Percentiles rank a stretch among this genome's conserved stretches.
Evolutionary conservation across 2,797 vertebrate species (phyloP).

Genomic region (Alosa sapidissima): DNA sequence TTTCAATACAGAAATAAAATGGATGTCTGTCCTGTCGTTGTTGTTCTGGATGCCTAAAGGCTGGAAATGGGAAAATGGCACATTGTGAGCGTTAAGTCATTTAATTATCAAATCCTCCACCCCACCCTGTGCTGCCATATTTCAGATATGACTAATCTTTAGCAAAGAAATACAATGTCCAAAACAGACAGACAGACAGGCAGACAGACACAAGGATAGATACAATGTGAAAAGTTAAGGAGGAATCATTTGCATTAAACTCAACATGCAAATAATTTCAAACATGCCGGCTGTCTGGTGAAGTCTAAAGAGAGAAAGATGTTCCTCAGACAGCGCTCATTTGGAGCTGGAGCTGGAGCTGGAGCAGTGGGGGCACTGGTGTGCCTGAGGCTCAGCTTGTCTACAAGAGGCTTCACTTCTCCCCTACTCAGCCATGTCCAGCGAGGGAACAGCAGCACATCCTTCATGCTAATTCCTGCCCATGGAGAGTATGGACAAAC

Average conservation of each 20-base stretch:
- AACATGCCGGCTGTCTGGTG: background rate
- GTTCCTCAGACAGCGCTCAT: background rate
- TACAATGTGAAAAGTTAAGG: background rate
- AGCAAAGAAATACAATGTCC: background rate
- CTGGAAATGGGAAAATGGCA: background rate
- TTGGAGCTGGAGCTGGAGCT: background rate
- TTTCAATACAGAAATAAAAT: background rate
- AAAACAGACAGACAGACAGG: background rate
- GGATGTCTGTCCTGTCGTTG: background rate
- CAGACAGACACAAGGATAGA: background rate
- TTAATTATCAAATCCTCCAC: background rate
- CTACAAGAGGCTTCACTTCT: background rate
- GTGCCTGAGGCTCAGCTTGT: background rate
- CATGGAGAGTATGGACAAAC: background rate
- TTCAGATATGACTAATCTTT: background rate
- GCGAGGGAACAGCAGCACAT: background rate
- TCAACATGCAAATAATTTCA: background rate
- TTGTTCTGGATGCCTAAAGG: constrained; percentile 1
- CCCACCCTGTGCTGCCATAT: background rate
- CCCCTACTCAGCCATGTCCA: background rate
- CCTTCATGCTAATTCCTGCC: background rate
- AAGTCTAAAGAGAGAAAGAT: background rate
- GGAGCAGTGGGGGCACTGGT: background rate
- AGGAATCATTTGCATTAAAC: background rate
- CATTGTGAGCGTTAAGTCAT: background rate